Conservation (phyloP, 2,888 invertebrate genomes). For the Incurvaria masculella region DNA sequence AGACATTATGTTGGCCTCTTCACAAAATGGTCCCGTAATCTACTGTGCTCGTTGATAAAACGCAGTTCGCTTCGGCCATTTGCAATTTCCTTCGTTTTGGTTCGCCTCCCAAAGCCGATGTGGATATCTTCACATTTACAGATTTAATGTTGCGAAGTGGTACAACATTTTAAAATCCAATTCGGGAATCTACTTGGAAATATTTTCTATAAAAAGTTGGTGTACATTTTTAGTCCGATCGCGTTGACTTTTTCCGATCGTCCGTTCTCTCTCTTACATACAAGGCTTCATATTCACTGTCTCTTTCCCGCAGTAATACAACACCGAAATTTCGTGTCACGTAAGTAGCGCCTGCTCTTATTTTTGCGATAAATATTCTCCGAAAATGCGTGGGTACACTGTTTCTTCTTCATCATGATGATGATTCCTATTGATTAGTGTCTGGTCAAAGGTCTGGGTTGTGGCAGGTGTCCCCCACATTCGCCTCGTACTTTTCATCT, state of each 20-base stretch:
- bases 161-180: no score
- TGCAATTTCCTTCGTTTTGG: background rate
- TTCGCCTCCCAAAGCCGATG: background rate
- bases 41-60: background rate
- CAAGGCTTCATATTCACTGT: conserved; percentile 18
- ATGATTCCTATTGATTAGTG: background rate
- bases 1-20: no score
- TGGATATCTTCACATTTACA: no score
- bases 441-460: background rate
- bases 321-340: conserved; percentile 58
- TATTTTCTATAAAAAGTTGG: no score
- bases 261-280: background rate
- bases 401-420: background rate
- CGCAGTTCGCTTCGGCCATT: background rate
- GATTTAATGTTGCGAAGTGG: no score
- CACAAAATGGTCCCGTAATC: no score
- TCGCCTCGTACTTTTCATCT: background rate
- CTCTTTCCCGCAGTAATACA: conserved; percentile 55
- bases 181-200: no score
- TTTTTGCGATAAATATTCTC: background rate
- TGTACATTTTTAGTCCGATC: background rate
- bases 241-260: background rate
- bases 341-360: conserved; percentile 28
- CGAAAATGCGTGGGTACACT: no score
- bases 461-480: background rate